Conservation (phyloP, 2,113 vertebrate genomes). For the Jacana jacana region DNA sequence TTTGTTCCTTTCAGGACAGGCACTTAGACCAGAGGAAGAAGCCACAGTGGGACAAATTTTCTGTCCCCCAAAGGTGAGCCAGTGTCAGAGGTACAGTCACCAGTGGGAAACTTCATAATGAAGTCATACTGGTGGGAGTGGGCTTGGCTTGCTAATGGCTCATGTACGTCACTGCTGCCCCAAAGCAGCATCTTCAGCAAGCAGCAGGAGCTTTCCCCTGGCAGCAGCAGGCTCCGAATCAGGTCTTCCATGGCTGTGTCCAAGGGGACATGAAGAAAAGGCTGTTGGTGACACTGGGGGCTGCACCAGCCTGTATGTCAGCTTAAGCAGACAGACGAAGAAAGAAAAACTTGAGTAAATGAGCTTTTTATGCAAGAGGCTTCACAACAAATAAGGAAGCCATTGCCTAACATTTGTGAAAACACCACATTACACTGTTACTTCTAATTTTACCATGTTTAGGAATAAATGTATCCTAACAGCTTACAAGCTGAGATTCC, state of each 20-base stretch:
- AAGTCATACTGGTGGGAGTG: neutral
- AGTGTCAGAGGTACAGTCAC: slow-evolving; percentile 25
- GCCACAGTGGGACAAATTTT: neutral
- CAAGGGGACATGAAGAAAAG: neutral
- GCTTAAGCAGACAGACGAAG: neutral
- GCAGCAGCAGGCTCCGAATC: slow-evolving; percentile 16
- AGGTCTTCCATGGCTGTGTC: neutral
- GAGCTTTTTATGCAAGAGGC: neutral
- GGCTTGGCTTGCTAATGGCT: neutral
- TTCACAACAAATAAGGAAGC: neutral
- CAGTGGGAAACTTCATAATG: neutral
- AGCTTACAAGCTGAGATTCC: neutral
- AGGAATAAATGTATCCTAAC: neutral
- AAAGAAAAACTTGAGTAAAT: neutral
- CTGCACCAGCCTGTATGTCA: neutral
- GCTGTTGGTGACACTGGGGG: fast-evolving
- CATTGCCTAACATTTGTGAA: neutral
- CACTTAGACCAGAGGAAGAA: neutral
- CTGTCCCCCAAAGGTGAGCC: neutral
- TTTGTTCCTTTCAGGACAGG: slow-evolving; percentile 37
- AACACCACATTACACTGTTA: neutral
- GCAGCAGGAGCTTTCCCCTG: neutral
- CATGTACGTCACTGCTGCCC: neutral
- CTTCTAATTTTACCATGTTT: neutral
- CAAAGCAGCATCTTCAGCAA: neutral